Evolutionary conservation across 1,140 invertebrate species (phyloP), one percentile per base, ranked within the genome.

Genomic region (Pygmarrhopalites habei): DNA sequence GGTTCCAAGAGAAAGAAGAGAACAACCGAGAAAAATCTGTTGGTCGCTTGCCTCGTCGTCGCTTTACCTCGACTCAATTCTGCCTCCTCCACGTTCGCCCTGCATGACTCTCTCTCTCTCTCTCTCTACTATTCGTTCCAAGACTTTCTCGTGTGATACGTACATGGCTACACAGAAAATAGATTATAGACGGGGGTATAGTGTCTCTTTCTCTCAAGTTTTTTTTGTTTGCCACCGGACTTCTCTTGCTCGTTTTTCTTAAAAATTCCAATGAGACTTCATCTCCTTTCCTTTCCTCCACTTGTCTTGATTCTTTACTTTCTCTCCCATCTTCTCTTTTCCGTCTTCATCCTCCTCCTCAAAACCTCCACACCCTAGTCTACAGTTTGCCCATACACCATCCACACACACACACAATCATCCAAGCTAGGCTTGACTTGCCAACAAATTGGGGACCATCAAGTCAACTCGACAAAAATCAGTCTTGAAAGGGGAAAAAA

Each of bases 181-280:
- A 35, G 5, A 7, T 15, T 5, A 35, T 7, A 35, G 32, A 35
- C 5, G 15, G 32, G n/a, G n/a, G n/a, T n/a, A n/a, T n/a, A 35
- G 32, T 35, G 32, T 35, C 5, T 5, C 5, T 5, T 35, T 35
- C 5, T 35, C 32, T 15, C 5, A 47, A 10, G 14, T 32, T 32
- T 61, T 43, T 61, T 25, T 52, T 58, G 28, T 55, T 64, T 55
- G 61, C 55, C 49, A 41, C 30, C 25, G 57, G 56, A 56, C 21
- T 58, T 47, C 30, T 64, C 21, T 47, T 51, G 52, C 44, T 57
- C 35, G 44, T 58, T 61, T 61, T 30, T 61, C 59, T 52, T 43
- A 58, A 58, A 43, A 58, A 41, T 58, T 58, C 21, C 57, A 35
- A 35, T 56, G 53, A 39, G 53, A 35, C 14, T 39, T 56, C 32